Evolutionary conservation across 1,140 invertebrate species (phyloP).

Genomic region (Zaprionus lachaisei): DNA sequence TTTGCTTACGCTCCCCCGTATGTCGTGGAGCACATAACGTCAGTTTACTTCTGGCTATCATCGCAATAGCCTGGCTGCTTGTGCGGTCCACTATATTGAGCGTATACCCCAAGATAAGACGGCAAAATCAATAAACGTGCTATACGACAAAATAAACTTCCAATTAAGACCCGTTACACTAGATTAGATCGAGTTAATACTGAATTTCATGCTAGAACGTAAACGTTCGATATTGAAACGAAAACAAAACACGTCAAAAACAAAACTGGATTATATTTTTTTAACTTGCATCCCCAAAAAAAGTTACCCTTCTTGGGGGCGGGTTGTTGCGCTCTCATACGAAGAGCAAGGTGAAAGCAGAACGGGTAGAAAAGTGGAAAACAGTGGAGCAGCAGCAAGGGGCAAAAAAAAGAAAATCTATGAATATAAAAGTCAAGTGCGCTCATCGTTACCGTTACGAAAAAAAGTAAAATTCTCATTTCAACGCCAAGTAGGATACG

Average conservation of each 20-base stretch:
- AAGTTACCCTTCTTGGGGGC: constrained; percentile 21
- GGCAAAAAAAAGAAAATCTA: constrained; percentile 48
- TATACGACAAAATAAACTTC: constrained; percentile 48
- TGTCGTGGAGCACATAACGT: constrained; percentile 37
- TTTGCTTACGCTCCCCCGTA: constrained; percentile 28
- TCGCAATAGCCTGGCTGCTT: constrained; percentile 51
- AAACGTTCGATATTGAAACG: constrained; percentile 5
- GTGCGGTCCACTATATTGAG: constrained; percentile 24
- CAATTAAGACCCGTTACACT: constrained; percentile 26
- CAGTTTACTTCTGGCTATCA: constrained; percentile 71
- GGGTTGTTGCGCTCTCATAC: constrained; percentile 50
- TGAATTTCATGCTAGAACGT: constrained; percentile 58
- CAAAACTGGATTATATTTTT: constrained; percentile 46
- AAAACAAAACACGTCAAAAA: constrained; percentile 4
- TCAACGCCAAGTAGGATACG: constrained; percentile 30
- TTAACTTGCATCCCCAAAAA: constrained; percentile 46
- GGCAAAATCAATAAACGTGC: constrained; percentile 75
- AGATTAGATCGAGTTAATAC: constrained; percentile 70
- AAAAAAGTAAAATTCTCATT: constrained; percentile 45
- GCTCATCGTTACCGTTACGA: constrained; percentile 37
- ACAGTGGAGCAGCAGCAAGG: constrained; percentile 9
- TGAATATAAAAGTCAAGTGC: constrained; percentile 69
- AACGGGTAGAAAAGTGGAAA: constrained; percentile 24
- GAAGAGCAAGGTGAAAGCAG: neutral
- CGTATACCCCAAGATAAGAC: constrained; percentile 52